phyloP scores from a whole-genome alignment of 2,113 vertebrate genomes.

The Otus sunia region DNA sequence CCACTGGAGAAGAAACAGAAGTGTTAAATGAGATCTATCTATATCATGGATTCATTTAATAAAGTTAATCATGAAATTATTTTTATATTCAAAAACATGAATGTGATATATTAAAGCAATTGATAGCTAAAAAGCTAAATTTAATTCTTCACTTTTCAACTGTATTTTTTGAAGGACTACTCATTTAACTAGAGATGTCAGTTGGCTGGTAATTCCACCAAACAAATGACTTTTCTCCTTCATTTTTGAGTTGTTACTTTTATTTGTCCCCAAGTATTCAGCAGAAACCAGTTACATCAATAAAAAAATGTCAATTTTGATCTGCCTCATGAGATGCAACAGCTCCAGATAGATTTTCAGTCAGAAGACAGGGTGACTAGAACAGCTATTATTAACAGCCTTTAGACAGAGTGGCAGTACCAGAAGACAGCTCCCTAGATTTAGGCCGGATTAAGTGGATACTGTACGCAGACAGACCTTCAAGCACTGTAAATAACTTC shows the following conservation, averaged over 20 bases:
- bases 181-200: constrained; percentile 38
- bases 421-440: constrained; percentile 39
- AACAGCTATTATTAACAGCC: constrained; percentile 70
- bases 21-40: neutral
- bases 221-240: constrained; percentile 16
- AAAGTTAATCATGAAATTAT: neutral
- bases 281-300: constrained; percentile 67
- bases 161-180: neutral
- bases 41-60: neutral
- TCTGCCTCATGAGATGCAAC: constrained; percentile 63
- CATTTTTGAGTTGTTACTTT: constrained; percentile 53
- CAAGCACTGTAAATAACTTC: constrained; percentile 62
- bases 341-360: constrained; percentile 64
- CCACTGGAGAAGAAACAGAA: neutral
- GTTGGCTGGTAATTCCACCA: constrained; percentile 1
- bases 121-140: neutral
- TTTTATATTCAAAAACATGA: neutral
- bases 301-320: constrained; percentile 70
- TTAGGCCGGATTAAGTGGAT: constrained; percentile 64
- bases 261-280: constrained; percentile 65
- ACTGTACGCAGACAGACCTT: constrained; percentile 37
- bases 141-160: neutral
- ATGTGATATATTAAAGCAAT: neutral
- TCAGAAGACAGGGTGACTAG: constrained; percentile 31
- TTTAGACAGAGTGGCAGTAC: constrained; percentile 41